Evolutionary conservation across 2,113 vertebrate species (phyloP).

Genomic region (Brachyistius frenatus): DNA sequence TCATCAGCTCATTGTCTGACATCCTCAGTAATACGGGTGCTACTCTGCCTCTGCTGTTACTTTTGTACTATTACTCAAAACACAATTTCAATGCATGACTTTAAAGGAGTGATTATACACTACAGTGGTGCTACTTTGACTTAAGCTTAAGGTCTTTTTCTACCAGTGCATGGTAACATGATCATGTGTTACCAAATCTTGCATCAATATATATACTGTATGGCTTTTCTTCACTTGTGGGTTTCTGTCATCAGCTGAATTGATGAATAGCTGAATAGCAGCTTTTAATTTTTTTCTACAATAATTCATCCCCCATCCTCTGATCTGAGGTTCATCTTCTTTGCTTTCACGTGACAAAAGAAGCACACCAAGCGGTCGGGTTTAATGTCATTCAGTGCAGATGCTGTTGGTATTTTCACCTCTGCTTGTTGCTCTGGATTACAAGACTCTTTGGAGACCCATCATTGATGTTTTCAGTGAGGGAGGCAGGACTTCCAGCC

Average conservation of each 20-base stretch:
- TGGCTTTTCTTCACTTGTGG: too few relatives aligned
- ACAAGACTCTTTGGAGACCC: background rate
- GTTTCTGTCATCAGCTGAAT: too few relatives aligned
- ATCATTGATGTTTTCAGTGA: conserved; percentile 17
- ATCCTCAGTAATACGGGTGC: background rate
- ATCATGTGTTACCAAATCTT: too few relatives aligned
- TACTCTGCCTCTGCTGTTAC: too few relatives aligned
- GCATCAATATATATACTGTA: too few relatives aligned
- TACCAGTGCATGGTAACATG: too few relatives aligned
- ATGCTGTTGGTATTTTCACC: background rate
- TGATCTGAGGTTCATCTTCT: too few relatives aligned
- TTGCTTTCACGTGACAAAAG: too few relatives aligned
- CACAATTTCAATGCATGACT: background rate
- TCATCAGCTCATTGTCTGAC: background rate
- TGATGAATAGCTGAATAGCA: too few relatives aligned
- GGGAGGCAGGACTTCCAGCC: conserved; percentile 2
- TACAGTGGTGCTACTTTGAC: background rate
- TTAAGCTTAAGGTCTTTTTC: background rate
- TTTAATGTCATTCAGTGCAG: background rate
- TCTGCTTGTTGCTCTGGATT: conserved; percentile 10
- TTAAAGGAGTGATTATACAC: background rate
- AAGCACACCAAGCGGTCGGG: background rate
- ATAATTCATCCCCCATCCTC: too few relatives aligned
- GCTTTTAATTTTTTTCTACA: too few relatives aligned
- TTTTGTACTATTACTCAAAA: background rate